Base-by-base conservation (phyloP, 2,797 vertebrate species). In the Rhadinocentrus ornatus region DNA sequence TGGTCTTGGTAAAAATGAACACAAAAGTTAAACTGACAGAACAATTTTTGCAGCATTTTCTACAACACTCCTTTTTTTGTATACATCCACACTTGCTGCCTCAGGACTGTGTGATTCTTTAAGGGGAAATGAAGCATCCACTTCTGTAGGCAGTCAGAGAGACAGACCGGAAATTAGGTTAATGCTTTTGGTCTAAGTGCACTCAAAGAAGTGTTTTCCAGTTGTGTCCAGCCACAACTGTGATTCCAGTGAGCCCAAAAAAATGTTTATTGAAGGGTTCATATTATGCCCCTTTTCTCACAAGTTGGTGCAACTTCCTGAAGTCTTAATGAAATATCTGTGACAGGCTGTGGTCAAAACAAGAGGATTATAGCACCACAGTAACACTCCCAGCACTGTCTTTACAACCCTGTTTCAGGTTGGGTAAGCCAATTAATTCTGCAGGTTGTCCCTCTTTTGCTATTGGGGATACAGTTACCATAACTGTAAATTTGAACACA, bases 111-210 rank as follows among this genome's bases (percentile, higher is more conserved):
- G 73, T 57, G 54, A 86, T 84, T 90, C 69, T 87, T 68, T 22
- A 22, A 39, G 79, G 52, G 68, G 75, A 89, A 89, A 70, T 78
- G 77, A 91, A 86, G 90, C 87, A 71, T 89, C 73, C 61, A 82
- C 50, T 73, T 85, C 75, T 81, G 75, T 59, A 77, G 80, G 79
- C 60, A 71, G 81, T 86, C 71, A 81, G 39, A 73, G 56, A 77
- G 78, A 86, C 69, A 80, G 52, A 69, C 61, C 31, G 39, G 70
- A 84, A 89, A 92, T 88, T 67, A 89, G 87, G 87, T 84, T 88
- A 89, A 85, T 88, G 89, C 70, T 50, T 89, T 71, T 61, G 79
- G 73, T 90, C 66, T 75, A 78, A 84, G 78, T 66, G 12, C 6
- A 20, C 68, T 86, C 69, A 76, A 60, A 75, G 73, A 84, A 67